These are phyloP conservation scores for Polymixis lichenea DNA, from an alignment of 2,888 invertebrate genomes.

Conservation along the genomic window DNA sequence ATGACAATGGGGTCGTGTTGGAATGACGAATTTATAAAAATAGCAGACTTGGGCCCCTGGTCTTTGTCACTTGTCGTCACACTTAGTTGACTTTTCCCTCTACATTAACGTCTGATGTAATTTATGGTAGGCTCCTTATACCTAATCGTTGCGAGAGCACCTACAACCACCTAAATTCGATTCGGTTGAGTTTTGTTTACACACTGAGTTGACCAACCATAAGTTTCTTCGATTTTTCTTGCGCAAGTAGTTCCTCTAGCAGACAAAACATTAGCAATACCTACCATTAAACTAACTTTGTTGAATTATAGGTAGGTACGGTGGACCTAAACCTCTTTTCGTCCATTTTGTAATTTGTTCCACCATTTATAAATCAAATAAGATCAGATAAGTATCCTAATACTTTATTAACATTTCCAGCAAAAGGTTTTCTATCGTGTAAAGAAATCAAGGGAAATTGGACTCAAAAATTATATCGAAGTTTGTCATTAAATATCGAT, in stretches of 20 bases:
- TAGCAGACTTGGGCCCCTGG: too few relatives aligned
- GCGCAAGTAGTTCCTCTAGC: neutral
- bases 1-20: too few relatives aligned
- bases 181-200: neutral
- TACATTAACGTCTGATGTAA: neutral
- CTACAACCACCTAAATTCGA: neutral
- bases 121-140: neutral
- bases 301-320: neutral
- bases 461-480: conserved; percentile 18
- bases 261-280: neutral
- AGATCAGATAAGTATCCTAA: neutral
- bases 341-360: neutral
- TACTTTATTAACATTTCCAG: neutral
- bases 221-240: neutral
- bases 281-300: neutral
- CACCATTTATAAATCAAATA: neutral
- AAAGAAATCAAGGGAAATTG: conserved; percentile 18
- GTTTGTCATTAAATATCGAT: conserved; percentile 30
- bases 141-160: neutral
- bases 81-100: neutral
- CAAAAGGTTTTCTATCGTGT: neutral
- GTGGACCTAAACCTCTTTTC: neutral
- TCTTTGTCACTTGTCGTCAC: neutral
- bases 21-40: too few relatives aligned
- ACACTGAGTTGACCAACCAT: neutral